These are phyloP conservation scores for Galaxias olidus DNA, from an alignment of 2,797 vertebrate species.

Conservation along the genomic window DNA sequence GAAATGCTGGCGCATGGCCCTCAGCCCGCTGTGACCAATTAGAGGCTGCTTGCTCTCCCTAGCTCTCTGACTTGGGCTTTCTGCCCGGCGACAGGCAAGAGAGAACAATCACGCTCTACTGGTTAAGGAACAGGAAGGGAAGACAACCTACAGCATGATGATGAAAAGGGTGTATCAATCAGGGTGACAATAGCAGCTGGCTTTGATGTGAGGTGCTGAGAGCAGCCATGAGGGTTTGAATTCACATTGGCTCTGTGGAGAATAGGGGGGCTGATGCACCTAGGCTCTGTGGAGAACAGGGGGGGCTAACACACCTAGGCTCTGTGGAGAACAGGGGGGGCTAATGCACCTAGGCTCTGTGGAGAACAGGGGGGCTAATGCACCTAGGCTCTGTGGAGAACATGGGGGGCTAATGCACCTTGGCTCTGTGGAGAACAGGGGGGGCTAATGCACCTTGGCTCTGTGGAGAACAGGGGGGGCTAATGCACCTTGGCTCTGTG, in stretches of 20 bases:
- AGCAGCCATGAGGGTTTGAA: constrained; percentile 27
- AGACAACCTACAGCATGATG: constrained; percentile 14
- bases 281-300: too few relatives aligned
- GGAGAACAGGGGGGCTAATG: too few relatives aligned
- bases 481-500: too few relatives aligned
- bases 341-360: too few relatives aligned
- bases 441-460: too few relatives aligned
- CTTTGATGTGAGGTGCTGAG: constrained; percentile 46
- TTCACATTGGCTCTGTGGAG: constrained; percentile 20
- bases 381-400: too few relatives aligned
- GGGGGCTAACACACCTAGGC: too few relatives aligned
- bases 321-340: too few relatives aligned
- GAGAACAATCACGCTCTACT: constrained; percentile 36
- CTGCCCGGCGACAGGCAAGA: constrained; percentile 16
- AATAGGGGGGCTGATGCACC: neutral
- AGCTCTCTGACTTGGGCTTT: constrained; percentile 52
- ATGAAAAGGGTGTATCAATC: constrained; percentile 48
- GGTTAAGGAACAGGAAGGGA: constrained; percentile 18
- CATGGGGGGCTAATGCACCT: too few relatives aligned
- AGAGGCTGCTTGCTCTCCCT: constrained; percentile 50
- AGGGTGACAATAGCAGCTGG: constrained; percentile 30
- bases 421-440: too few relatives aligned
- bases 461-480: too few relatives aligned
- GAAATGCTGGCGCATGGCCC: constrained; percentile 22
- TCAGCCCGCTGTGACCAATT: constrained; percentile 61